Evolutionary conservation across 1,140 invertebrate species (phyloP).

Genomic region (Kradibia gibbosae): DNA sequence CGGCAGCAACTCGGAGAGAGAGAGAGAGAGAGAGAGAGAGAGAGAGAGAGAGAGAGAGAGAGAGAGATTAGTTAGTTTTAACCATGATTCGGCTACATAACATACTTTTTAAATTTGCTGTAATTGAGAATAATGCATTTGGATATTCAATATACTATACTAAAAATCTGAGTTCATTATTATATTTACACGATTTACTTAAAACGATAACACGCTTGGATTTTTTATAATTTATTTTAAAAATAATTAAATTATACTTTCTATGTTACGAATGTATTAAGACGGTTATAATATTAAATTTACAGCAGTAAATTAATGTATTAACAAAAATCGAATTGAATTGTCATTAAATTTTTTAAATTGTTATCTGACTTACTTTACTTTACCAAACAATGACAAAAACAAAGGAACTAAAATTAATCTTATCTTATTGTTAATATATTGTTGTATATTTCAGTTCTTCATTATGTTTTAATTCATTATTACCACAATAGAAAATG

Average conservation of each 20-base stretch:
- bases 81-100: conserved; percentile 11
- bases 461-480: no score
- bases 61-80: conserved; percentile 11
- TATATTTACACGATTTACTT: conserved; percentile 14
- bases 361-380: no score
- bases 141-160: conserved; percentile 12
- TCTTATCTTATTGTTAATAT: no score
- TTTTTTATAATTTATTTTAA: no score
- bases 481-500: no score
- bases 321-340: no score
- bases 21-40: not conserved
- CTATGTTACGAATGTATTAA: not conserved
- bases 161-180: conserved; percentile 28
- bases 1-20: not conserved
- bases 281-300: not conserved
- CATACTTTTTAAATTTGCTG: conserved; percentile 13
- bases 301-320: no score
- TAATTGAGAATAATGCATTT: conserved; percentile 19
- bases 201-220: not conserved
- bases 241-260: not conserved
- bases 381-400: no score
- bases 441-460: no score
- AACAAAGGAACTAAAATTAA: no score
- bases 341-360: no score
- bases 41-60: not conserved